Conservation (phyloP, 2,797 vertebrate species). For the Tragopan temminckii region DNA sequence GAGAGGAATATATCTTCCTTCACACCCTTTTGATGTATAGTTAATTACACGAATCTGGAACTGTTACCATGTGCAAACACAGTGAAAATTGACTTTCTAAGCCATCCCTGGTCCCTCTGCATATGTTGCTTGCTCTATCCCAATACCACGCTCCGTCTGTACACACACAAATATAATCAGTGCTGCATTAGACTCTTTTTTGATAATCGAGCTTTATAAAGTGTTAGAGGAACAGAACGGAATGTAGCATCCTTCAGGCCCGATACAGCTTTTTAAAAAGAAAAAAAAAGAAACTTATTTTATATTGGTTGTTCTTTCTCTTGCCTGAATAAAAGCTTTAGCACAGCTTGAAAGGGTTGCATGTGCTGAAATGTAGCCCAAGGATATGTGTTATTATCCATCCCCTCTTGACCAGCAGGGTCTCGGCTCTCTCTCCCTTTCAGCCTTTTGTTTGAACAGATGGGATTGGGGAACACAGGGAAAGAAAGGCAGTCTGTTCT, state of each 20-base stretch:
- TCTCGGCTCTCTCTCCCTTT: slow-evolving; percentile 84
- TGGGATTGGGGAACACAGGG: slow-evolving; percentile 83
- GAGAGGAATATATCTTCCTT: slow-evolving; percentile 55
- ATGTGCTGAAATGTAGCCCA: slow-evolving; percentile 88
- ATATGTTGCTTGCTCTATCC: not conserved
- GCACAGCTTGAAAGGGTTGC: slow-evolving; percentile 82
- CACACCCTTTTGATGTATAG: slow-evolving; percentile 65
- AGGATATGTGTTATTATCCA: slow-evolving; percentile 87
- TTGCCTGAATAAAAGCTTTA: slow-evolving; percentile 82
- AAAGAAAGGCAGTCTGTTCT: slow-evolving; percentile 87
- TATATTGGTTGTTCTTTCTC: slow-evolving; percentile 79
- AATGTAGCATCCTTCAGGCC: slow-evolving; percentile 64
- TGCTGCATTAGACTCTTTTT: not conserved
- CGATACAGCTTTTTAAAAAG: slow-evolving; percentile 65
- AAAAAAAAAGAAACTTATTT: slow-evolving; percentile 61
- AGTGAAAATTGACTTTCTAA: slow-evolving; percentile 71
- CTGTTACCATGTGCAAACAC: slow-evolving; percentile 73
- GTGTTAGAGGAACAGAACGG: not conserved
- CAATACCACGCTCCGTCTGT: not conserved
- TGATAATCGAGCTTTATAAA: slow-evolving; percentile 21
- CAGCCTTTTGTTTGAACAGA: slow-evolving; percentile 90
- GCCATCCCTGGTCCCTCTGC: slow-evolving; percentile 37
- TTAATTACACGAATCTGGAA: slow-evolving; percentile 74
- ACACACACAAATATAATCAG: slow-evolving; percentile 41
- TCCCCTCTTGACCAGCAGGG: slow-evolving; percentile 88